These are phyloP conservation scores for Varanus komodoensis DNA, from an alignment of 2,113 vertebrate genomes.

Conservation along the genomic window DNA sequence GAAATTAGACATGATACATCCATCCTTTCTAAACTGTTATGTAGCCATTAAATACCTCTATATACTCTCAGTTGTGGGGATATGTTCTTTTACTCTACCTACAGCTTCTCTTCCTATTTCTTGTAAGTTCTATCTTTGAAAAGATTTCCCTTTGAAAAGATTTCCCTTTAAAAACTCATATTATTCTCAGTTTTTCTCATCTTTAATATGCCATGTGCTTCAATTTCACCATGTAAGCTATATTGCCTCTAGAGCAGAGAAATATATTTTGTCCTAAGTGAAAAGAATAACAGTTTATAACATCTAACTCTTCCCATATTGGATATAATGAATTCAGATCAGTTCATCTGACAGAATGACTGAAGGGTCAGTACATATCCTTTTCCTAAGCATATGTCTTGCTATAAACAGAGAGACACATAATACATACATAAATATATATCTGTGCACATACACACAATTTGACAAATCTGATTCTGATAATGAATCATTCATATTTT, in stretches of 20 bases:
- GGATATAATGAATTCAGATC: background rate
- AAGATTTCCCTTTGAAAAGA: slow-evolving; percentile 2
- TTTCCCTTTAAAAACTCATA: slow-evolving; percentile 12
- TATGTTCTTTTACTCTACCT: slow-evolving; percentile 16
- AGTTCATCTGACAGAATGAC: background rate
- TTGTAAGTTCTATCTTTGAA: background rate
- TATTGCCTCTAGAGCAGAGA: background rate
- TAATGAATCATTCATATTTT: background rate
- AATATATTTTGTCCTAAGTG: background rate
- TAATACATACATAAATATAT: background rate
- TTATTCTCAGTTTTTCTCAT: background rate
- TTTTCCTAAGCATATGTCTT: no score
- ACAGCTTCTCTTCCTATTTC: slow-evolving; percentile 4
- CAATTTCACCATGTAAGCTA: background rate
- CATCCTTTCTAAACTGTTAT: background rate
- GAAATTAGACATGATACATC: slow-evolving; percentile 1
- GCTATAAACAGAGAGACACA: background rate
- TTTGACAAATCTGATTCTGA: background rate
- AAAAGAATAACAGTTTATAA: background rate
- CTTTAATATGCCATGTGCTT: background rate
- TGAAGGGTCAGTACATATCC: background rate
- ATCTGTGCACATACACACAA: background rate
- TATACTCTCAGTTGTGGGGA: slow-evolving; percentile 7
- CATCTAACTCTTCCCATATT: background rate
- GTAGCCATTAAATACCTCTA: background rate